phyloP scores from a whole-genome alignment of 2,113 vertebrate species.

The Dasypus novemcinctus region DNA sequence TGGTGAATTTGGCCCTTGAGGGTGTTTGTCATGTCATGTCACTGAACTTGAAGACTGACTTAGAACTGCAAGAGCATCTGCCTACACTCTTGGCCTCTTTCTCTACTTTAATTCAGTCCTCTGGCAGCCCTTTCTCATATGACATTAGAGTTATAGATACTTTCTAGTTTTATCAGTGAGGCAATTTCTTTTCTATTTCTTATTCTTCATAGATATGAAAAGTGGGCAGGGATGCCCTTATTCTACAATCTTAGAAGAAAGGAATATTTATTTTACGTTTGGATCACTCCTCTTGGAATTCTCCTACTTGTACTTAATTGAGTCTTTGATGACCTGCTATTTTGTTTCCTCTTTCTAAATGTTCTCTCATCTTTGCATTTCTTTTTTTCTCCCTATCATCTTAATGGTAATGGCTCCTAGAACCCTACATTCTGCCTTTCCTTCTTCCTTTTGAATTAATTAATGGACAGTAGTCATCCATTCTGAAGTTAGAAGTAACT shows the following conservation, averaged over 20 bases:
- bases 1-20: background rate
- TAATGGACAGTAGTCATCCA: background rate
- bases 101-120: too few relatives aligned
- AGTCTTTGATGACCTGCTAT: background rate
- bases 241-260: background rate
- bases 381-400: background rate
- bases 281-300: background rate
- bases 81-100: background rate
- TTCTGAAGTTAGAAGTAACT: slow-evolving; percentile 3
- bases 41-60: background rate
- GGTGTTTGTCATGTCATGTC: background rate
- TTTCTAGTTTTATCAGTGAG: background rate
- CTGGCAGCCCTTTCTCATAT: background rate
- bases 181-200: background rate
- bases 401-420: background rate
- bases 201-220: background rate
- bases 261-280: background rate
- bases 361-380: background rate
- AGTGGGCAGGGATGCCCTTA: background rate
- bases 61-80: background rate
- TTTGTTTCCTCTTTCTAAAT: background rate
- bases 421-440: background rate
- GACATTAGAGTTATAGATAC: background rate
- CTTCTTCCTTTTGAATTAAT: background rate
- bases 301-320: background rate